Conservation (phyloP, 2,888 invertebrate genomes). For the Sarcophaga variegata region DNA sequence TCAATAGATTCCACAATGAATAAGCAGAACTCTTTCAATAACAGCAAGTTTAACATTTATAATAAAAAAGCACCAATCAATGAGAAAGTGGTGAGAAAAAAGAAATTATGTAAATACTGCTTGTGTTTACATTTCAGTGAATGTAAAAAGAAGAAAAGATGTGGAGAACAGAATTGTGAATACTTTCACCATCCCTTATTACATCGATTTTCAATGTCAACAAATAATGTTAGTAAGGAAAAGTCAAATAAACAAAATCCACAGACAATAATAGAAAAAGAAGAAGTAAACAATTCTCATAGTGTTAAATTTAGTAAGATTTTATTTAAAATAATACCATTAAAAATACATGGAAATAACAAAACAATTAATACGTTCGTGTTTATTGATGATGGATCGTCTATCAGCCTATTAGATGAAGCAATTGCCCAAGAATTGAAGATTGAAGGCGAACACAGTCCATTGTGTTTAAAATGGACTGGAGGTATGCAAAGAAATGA, state of each 20-base stretch:
- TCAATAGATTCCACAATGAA: slow-evolving; percentile 10
- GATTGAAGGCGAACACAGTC: background rate
- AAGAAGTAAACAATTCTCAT: slow-evolving; percentile 22
- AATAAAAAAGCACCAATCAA: background rate
- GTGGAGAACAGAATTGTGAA: slow-evolving; percentile 22
- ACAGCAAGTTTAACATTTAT: background rate
- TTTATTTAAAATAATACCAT: slow-evolving; percentile 49
- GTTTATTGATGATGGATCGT: slow-evolving; percentile 8
- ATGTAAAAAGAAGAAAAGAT: slow-evolving; percentile 21
- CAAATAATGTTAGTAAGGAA: background rate
- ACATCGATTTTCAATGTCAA: no score
- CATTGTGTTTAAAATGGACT: slow-evolving; percentile 6
- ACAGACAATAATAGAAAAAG: no score
- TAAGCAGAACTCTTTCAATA: slow-evolving; percentile 5
- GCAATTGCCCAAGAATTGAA: background rate
- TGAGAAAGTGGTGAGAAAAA: slow-evolving; percentile 13
- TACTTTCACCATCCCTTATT: slow-evolving; percentile 31
- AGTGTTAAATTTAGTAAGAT: slow-evolving; percentile 9
- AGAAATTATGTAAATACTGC: slow-evolving; percentile 29
- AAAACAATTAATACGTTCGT: slow-evolving; percentile 21
- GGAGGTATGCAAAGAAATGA: slow-evolving; percentile 24
- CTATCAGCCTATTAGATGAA: slow-evolving; percentile 32
- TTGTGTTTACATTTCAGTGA: slow-evolving; percentile 22
- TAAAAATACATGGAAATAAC: slow-evolving; percentile 33
- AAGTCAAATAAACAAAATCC: no score